A percentile compares a stretch with the other conserved stretches of the same genome.
Evolutionary conservation across 2,113 vertebrate genomes (phyloP).

Genomic region (Xenus cinereus): DNA sequence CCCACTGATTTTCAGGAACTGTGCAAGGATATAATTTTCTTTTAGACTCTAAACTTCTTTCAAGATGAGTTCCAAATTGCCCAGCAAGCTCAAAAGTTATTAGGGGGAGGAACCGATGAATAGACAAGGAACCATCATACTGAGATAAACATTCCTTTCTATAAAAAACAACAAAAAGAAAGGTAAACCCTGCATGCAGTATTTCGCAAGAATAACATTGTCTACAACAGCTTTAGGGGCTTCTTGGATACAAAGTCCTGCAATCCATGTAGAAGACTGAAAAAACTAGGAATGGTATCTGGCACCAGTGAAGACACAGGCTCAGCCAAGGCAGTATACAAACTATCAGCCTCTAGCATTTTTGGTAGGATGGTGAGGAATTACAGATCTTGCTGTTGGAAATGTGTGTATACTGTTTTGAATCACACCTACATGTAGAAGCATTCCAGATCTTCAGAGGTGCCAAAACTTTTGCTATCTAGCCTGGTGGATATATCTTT

Average conservation of each 20-base stretch:
- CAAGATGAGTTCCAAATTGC: background rate
- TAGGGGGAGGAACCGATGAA: background rate
- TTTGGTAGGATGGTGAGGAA: slow-evolving; percentile 58
- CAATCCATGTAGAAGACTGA: background rate
- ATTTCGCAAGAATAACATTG: background rate
- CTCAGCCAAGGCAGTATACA: background rate
- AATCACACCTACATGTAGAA: slow-evolving; percentile 54
- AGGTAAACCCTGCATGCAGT: background rate
- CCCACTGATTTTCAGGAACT: slow-evolving; percentile 46
- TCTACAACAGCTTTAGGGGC: background rate
- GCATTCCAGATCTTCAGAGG: slow-evolving; percentile 38
- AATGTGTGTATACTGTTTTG: slow-evolving; percentile 48
- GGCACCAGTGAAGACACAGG: background rate
- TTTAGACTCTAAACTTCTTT: background rate
- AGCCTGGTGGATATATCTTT: background rate
- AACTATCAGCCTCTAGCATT: background rate
- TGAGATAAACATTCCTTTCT: background rate
- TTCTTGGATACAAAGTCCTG: background rate
- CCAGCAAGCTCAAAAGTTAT: background rate
- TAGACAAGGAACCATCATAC: background rate
- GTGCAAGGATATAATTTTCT: slow-evolving; percentile 7
- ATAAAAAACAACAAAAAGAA: background rate
- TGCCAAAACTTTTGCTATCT: slow-evolving; percentile 41
- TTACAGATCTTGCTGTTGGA: slow-evolving; percentile 58
- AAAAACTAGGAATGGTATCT: background rate